Base-by-base conservation (phyloP, 1,140 invertebrate species). In the Apocrypta bakeri region DNA sequence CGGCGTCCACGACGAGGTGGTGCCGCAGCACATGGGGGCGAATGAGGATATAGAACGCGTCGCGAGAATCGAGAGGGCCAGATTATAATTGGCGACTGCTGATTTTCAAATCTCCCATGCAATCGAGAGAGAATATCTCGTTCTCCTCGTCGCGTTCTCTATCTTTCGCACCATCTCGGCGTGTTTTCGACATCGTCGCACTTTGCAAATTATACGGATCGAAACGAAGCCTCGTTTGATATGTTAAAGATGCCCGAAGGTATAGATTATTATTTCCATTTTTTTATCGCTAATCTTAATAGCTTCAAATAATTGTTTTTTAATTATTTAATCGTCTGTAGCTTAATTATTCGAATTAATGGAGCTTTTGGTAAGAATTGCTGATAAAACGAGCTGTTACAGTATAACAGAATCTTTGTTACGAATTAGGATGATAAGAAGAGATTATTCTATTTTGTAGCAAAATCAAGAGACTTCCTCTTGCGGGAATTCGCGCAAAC, bases 31-130 rank as follows among this genome's bases (percentile, higher is more conserved):
- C 33, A 79, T 81, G 79, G 78, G 77, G 72, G 73, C 68, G 25
- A 48, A 64, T 4, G 73, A 78, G 68, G 64, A 75, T 40, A 74
- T 73, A 80, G 83, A 79, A 85, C 72, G 63, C 72, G 79, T 66
- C 78, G 81, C 21, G 82, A 74, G 79, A 77, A 66, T 64, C 29
- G 77, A 56, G 40, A 79, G 77, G 66, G 48, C 64, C 77, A 85
- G 85, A 76, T 87, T 85, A 87, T 88, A 88, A 89, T 89, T 89
- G 87, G 87, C 85, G 86, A 73, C 63, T 61, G 37, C 40, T 69
- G 73, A 82, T 76, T 77, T 76, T 75, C 40, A 68, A 61, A 81
- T 81, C 48, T 75, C 56, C 33, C 24, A 25, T 17, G 66, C 33
- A 27, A n/a, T 2, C 56, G 12, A 61, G 14, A 61, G 14, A 27